These are phyloP conservation scores for Dufourea novaeangliae DNA, from an alignment of 1,140 invertebrate species.

Conservation along the genomic window DNA sequence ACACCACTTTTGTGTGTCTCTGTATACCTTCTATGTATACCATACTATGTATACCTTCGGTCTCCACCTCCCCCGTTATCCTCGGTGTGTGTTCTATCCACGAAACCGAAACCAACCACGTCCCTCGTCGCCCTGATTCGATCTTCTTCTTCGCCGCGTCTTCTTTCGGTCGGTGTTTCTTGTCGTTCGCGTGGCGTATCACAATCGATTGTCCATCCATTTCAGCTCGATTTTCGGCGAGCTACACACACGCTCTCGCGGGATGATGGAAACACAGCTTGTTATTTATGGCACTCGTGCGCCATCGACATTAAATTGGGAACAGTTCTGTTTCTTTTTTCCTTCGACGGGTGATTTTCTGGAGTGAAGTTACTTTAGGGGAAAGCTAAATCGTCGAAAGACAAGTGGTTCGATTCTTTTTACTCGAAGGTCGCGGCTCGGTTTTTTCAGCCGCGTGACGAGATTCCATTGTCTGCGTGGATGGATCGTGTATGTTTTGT, in stretches of 20 bases:
- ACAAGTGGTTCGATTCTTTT: no score
- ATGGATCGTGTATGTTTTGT: no score
- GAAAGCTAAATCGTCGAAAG: no score
- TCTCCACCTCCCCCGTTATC: neutral
- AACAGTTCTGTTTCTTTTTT: no score
- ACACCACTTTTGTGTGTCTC: neutral
- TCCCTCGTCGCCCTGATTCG: neutral
- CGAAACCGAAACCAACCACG: conserved; percentile 1
- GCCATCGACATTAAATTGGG: no score
- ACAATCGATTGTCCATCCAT: conserved; percentile 45
- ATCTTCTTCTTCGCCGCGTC: conserved; percentile 13
- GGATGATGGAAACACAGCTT: neutral
- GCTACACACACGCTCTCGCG: conserved; percentile 5
- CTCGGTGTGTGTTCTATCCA: neutral
- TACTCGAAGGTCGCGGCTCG: no score
- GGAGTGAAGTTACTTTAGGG: no score
- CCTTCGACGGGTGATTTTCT: no score
- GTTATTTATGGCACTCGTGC: conserved; percentile 29
- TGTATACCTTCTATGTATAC: neutral
- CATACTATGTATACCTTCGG: no score
- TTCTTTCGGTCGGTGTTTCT: neutral
- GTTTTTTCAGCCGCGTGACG: no score
- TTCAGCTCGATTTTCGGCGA: conserved; percentile 31
- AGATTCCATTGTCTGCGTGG: no score
- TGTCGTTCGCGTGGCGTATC: neutral